A percentile compares a stretch with the other conserved stretches of the same genome.
Conservation (phyloP, 2,113 vertebrate genomes). For the Muscicapa adusta region DNA sequence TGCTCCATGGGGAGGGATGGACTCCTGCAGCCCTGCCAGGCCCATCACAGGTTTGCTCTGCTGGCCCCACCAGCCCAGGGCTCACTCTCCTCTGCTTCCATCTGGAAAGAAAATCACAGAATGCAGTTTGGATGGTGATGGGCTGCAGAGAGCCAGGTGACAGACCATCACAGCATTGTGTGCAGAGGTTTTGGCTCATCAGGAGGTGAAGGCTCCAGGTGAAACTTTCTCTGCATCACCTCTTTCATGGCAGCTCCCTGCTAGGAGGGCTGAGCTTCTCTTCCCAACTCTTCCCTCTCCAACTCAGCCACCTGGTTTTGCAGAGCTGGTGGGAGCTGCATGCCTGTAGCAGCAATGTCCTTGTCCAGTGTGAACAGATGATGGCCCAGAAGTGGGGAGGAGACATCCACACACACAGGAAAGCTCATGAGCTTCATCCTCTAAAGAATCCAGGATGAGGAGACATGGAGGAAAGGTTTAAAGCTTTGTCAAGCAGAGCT, state of each 20-base stretch:
- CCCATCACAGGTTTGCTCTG: neutral
- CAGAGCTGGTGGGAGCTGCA: neutral
- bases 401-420: neutral
- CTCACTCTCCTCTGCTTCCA: neutral
- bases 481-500: neutral
- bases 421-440: neutral
- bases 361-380: neutral
- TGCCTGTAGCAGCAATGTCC: neutral
- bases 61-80: neutral
- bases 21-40: neutral
- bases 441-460: neutral
- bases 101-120: neutral
- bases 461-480: neutral
- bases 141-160: neutral
- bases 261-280: neutral
- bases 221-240: neutral
- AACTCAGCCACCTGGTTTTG: neutral
- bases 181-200: neutral
- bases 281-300: neutral
- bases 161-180: neutral
- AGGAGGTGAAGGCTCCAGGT: neutral
- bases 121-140: neutral
- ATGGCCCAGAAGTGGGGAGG: neutral
- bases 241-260: neutral
- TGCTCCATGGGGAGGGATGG: fast-evolving